Base-by-base conservation (phyloP, 2,113 vertebrate species). In the Chionodraco myersi region DNA sequence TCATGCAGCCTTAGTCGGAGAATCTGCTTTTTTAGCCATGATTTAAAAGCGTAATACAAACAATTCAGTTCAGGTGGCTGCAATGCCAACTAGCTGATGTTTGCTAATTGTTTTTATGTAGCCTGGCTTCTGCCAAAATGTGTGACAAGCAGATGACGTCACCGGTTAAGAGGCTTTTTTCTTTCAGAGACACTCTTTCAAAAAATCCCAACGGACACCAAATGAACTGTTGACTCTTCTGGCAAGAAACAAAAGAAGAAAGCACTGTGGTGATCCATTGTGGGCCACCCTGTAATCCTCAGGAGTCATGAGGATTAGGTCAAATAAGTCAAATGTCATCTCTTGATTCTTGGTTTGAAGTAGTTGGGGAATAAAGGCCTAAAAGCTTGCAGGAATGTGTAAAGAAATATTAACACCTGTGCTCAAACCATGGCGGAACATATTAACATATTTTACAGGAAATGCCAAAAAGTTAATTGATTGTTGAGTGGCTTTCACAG, bases 181-280 rank as follows among this genome's bases (percentile, higher is more conserved):
- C 47, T 44, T 47, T 65, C 75, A 80, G 52, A 61, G 72, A 30
- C 59, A 45, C 45, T 30, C 34, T 51, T 74, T 70, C 9, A 72
- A 44, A 47, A 52, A 58, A 18, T 59, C 56, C 66, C 56, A 69
- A 49, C 6, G 23, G 34, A 86, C 51, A 80, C 18, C 21, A 45
- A 60, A 71, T 70, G 9, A 82, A 82, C 56, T 36, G 48, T 47
- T 69, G 57, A 77, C 62, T 83, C 48, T 44, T 69, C 23, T 81
- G 47, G 64, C 68, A 79, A 64, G 56, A 58, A 86, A 86, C 70
- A 82, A 81, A 89, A 81, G 60, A 84, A 70, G 36, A 77, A 71
- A 59, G 69, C 44, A 36, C 59, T 10, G 68, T 16, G 66, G 18
- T 58, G 58, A 83, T 75, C 60, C 64, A 77, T 30, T 57, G 69